Conservation (phyloP, 2,797 vertebrate species). For the Psittacula echo region DNA sequence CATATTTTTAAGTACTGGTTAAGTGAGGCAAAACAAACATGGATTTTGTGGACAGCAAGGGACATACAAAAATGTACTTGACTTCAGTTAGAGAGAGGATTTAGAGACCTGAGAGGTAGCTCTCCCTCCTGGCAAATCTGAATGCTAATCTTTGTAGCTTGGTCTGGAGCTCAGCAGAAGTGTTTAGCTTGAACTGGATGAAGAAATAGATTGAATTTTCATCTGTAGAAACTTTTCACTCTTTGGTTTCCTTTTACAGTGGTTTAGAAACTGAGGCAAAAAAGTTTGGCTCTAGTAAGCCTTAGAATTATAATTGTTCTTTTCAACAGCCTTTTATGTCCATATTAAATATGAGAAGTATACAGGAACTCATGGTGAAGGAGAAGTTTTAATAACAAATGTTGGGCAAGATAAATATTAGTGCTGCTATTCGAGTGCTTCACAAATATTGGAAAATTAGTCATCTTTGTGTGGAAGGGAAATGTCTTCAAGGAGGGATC, state of each 20-base stretch:
- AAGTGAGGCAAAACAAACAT: not conserved
- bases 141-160: not conserved
- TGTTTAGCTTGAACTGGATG: not conserved
- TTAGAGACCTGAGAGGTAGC: not conserved
- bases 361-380: not conserved
- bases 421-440: conserved; percentile 10
- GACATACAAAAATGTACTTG: not conserved
- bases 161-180: not conserved
- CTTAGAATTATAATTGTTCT: not conserved
- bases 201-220: conserved; percentile 19
- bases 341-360: not conserved
- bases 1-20: not conserved
- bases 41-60: not conserved
- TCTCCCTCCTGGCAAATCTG: not conserved
- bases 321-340: not conserved
- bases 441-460: not conserved
- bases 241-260: not conserved
- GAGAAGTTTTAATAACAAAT: conserved; percentile 42
- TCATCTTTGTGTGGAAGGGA: not conserved
- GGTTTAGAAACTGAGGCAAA: not conserved
- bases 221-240: not conserved
- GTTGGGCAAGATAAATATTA: conserved; percentile 38
- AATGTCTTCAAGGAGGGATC: not conserved
- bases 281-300: not conserved
- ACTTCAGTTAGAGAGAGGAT: not conserved